Evolutionary conservation across 2,113 vertebrate species (phyloP), one percentile per base, ranked within the genome.

Genomic region (Thamnophis sirtalis): DNA sequence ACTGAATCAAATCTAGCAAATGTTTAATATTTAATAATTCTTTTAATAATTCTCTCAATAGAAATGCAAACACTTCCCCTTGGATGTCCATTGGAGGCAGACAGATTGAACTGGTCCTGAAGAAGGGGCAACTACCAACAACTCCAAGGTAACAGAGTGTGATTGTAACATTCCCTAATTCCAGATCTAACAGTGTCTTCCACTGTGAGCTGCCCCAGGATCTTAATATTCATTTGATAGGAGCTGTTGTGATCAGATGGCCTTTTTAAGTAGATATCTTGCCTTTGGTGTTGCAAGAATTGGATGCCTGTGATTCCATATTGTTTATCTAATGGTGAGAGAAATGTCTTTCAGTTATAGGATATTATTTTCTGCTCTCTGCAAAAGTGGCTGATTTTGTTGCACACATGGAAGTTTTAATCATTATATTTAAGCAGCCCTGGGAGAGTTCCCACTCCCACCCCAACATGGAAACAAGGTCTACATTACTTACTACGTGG

Each of bases 401-500:
- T 97, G 95, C 96, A 97, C 97, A 98, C 96, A 97, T 97, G 97
- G 96, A 96, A 97, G 96, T 96, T 96, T 96, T 96, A 97, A 96
- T 97, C 98, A 98, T 98, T 97, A 97, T 96, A 97, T 96, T 96
- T 97, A 97, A 98, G 96, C 96, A 97, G 97, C 97, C 95, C 96
- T 95, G 96, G 97, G 97, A 97, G 96, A 92, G 94, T 97, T 96
- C 97, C 96, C 96, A 15, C 22, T 24, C 84, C 73, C 73, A n/a
- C 50, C 50, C 38, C 38, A 97, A 97, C 97, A 97, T 98, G 97
- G 96, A 98, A 97, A 97, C 97, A 97, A 97, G 97, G 97, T 98
- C 98, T 98, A 97, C 97, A 97, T 97, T 98, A 97, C 97, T 98
- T 89, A 97, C 97, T 97, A 98, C 97, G 97, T 95, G 97, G 97